Conservation (phyloP, 2,113 vertebrate genomes). For the Falcunculus frontatus region DNA sequence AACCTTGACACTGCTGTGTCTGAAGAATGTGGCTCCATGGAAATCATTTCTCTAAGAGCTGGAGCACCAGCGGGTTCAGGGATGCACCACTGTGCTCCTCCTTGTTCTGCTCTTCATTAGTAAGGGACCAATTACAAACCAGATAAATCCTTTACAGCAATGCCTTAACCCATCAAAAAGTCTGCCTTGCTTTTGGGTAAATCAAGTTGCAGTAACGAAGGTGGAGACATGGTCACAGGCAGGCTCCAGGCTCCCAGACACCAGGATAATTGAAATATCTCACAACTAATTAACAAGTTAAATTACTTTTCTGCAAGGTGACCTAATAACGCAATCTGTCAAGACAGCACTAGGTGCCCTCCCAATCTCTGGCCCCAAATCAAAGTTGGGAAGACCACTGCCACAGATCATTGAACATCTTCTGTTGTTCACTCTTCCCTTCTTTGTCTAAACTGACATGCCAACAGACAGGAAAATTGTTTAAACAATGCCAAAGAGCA, state of each 20-base stretch:
- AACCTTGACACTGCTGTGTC: not conserved
- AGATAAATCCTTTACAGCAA: not conserved
- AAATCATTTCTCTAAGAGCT: not conserved
- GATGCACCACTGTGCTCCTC: not conserved
- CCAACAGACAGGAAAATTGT: not conserved
- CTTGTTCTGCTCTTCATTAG: not conserved
- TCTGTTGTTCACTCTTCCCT: not conserved
- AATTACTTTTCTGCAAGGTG: constrained; percentile 22
- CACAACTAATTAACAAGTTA: constrained; percentile 24
- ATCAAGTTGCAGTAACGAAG: not conserved
- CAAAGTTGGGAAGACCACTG: not conserved
- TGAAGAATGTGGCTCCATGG: not conserved
- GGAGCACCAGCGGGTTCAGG: not conserved
- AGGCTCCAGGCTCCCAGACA: not conserved
- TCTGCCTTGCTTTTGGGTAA: not conserved
- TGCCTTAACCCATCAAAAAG: not conserved
- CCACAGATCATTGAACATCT: not conserved
- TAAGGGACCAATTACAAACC: not conserved
- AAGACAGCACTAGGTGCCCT: not conserved
- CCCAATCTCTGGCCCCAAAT: not conserved
- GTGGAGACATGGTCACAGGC: not conserved
- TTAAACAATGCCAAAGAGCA: not conserved
- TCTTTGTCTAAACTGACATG: not conserved
- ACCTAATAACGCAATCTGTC: not conserved
- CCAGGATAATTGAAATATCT: not conserved